phyloP scores from a whole-genome alignment of 2,113 vertebrate genomes.

The Psilopogon haemacephalus region DNA sequence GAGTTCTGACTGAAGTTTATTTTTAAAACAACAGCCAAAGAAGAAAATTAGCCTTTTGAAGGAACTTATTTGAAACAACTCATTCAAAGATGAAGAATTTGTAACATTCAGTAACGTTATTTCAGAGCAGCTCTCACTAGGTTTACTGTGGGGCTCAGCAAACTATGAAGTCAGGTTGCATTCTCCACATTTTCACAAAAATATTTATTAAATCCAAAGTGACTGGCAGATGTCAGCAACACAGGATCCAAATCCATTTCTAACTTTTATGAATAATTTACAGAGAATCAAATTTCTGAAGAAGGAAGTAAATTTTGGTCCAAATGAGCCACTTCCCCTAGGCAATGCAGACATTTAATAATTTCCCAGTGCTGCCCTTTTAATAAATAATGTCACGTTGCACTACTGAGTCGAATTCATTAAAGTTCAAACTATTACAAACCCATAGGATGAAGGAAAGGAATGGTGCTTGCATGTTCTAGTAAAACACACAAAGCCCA shows the following conservation, averaged over 20 bases:
- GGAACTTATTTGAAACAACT: not conserved
- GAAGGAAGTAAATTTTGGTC: not conserved
- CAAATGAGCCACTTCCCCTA: not conserved
- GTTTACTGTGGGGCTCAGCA: not conserved
- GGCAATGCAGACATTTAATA: not conserved
- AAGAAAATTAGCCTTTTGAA: not conserved
- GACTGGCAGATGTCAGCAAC: not conserved
- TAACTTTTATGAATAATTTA: not conserved
- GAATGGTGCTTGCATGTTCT: not conserved
- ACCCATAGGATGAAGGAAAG: not conserved
- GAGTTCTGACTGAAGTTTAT: not conserved
- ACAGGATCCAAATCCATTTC: not conserved
- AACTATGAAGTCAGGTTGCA: not conserved
- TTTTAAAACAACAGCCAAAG: not conserved
- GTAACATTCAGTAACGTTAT: not conserved
- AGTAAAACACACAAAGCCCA: not conserved
- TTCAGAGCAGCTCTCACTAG: not conserved
- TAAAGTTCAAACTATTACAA: not conserved
- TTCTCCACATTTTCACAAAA: not conserved
- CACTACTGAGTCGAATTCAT: not conserved
- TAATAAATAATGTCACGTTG: not conserved
- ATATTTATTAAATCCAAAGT: not conserved
- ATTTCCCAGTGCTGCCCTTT: not conserved
- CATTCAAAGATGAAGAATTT: not conserved
- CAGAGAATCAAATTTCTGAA: not conserved